Conservation (phyloP, 1,140 invertebrate genomes). For the Olivierus martensii region DNA sequence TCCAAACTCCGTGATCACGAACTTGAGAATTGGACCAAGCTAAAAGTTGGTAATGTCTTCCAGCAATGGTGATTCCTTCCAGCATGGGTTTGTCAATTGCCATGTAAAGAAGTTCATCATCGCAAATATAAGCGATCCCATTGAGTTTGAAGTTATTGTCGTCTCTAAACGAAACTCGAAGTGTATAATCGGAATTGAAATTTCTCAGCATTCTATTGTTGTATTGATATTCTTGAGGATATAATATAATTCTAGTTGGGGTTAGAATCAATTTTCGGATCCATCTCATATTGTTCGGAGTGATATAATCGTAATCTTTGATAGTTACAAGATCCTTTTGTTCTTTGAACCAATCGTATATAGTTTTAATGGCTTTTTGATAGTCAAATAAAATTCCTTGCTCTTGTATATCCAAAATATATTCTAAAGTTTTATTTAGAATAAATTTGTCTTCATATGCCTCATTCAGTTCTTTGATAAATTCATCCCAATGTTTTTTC, state of each 20-base stretch:
- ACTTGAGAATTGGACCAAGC: constrained; percentile 25
- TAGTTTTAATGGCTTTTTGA: background rate
- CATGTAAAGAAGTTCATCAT: background rate
- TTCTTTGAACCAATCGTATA: background rate
- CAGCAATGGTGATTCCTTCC: constrained; percentile 16
- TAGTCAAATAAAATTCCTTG: constrained; percentile 4
- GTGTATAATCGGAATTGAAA: constrained; percentile 21
- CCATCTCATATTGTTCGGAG: constrained; percentile 7
- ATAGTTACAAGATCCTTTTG: background rate
- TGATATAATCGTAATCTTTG: constrained; percentile 17
- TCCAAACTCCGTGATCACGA: constrained; percentile 26
- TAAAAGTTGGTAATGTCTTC: constrained; percentile 20
- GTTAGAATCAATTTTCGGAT: constrained; percentile 20
- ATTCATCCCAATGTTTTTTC: background rate
- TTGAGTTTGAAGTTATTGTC: constrained; percentile 14
- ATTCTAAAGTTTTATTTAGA: constrained; percentile 3
- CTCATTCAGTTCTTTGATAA: background rate
- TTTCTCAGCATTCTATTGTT: constrained; percentile 23
- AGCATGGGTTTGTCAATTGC: constrained; percentile 1
- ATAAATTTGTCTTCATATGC: background rate
- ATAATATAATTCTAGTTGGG: constrained; percentile 20
- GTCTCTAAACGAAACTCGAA: constrained; percentile 22
- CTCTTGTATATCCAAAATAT: background rate
- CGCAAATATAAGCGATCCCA: constrained; percentile 10
- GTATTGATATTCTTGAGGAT: constrained; percentile 24